These are phyloP conservation scores for Acyrthosiphon pisum DNA, from an alignment of 1,140 invertebrate genomes.

Conservation along the genomic window DNA sequence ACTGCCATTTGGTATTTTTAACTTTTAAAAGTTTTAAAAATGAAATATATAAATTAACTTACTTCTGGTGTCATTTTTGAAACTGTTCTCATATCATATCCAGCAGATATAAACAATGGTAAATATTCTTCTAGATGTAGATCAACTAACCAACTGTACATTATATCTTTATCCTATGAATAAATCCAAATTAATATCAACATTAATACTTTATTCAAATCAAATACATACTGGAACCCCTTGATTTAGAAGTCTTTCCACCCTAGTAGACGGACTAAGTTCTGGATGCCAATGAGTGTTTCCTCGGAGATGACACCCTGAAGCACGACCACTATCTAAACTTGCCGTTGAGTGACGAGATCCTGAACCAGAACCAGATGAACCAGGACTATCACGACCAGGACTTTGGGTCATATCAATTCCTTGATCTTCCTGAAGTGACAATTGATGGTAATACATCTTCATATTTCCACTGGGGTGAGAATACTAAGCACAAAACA, in stretches of 20 bases:
- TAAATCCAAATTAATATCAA: constrained; percentile 54
- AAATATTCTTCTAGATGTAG: constrained; percentile 97
- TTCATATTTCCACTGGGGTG: constrained; percentile 47
- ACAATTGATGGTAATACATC: constrained; percentile 74
- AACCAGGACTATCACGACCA: constrained; percentile 86
- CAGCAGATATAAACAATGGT: constrained; percentile 89
- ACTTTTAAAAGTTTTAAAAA: not conserved
- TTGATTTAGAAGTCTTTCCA: constrained; percentile 72
- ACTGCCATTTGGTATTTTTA: not conserved
- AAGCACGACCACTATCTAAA: constrained; percentile 89
- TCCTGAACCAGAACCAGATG: constrained; percentile 75
- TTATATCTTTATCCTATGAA: constrained; percentile 87
- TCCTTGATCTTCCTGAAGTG: constrained; percentile 75
- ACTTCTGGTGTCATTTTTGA: constrained; percentile 97
- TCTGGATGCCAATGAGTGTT: constrained; percentile 80
- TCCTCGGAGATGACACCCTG: constrained; percentile 68
- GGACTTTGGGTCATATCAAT: constrained; percentile 82
- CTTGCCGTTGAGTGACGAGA: constrained; percentile 90
- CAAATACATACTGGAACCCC: constrained; percentile 66
- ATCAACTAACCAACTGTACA: constrained; percentile 92
- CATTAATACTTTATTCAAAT: not conserved
- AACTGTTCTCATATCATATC: constrained; percentile 97
- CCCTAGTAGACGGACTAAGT: constrained; percentile 65
- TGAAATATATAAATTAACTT: constrained; percentile 28
- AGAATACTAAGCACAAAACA: constrained; percentile 28